Conservation (phyloP, 2,888 invertebrate genomes). For the Thelaira solivaga region DNA sequence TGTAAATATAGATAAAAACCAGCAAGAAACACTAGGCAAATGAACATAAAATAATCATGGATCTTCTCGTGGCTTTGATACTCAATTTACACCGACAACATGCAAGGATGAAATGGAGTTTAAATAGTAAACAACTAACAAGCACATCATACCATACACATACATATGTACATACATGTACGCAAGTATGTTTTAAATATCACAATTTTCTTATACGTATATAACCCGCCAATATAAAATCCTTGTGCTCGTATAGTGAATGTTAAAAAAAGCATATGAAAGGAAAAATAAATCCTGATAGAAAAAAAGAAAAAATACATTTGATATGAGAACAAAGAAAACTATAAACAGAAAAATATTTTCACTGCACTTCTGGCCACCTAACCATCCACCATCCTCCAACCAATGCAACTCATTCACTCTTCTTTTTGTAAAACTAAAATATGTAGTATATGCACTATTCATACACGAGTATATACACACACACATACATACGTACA, state of each 20-base stretch:
- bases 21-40: constrained; percentile 33
- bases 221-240: constrained; percentile 17
- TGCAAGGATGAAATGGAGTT: constrained; percentile 49
- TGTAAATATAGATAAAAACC: constrained; percentile 45
- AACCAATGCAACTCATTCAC: background rate
- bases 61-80: constrained; percentile 58
- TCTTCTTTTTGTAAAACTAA: constrained; percentile 25
- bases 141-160: constrained; percentile 15
- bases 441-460: background rate
- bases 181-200: background rate
- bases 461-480: background rate
- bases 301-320: constrained; percentile 30
- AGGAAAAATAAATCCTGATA: constrained; percentile 38
- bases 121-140: constrained; percentile 55
- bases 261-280: constrained; percentile 24
- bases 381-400: background rate
- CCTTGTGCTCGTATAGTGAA: constrained; percentile 35
- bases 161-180: background rate
- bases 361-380: constrained; percentile 12
- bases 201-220: constrained; percentile 2
- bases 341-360: constrained; percentile 53
- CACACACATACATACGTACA: background rate
- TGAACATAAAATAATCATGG: constrained; percentile 51
- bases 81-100: constrained; percentile 57
- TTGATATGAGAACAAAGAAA: constrained; percentile 59